These are phyloP conservation scores for Drosophila greeni DNA, from an alignment of 2,888 invertebrate species.

Conservation along the genomic window DNA sequence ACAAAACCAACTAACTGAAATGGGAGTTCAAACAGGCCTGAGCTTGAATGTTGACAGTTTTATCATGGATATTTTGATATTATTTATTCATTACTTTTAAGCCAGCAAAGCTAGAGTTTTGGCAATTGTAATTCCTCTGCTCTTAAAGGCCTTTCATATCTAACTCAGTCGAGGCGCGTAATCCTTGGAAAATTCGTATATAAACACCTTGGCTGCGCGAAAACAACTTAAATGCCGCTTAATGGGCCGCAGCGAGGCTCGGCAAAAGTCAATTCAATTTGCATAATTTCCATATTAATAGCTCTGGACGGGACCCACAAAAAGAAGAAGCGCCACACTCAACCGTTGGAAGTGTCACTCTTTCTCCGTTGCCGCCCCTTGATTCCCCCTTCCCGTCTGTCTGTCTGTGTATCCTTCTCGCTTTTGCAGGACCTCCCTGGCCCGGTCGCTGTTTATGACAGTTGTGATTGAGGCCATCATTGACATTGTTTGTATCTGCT, in stretches of 20 bases:
- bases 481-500: conserved; percentile 44
- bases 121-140: background rate
- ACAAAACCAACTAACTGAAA: background rate
- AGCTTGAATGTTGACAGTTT: background rate
- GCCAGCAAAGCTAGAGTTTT: background rate
- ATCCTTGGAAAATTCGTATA: conserved; percentile 16
- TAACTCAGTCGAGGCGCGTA: conserved; percentile 1
- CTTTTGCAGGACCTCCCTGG: conserved; percentile 9
- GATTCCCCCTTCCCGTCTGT: background rate
- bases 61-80: background rate
- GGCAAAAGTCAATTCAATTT: conserved; percentile 60
- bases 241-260: conserved; percentile 19
- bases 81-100: background rate
- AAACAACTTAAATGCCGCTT: conserved; percentile 39
- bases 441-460: conserved; percentile 61
- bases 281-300: conserved; percentile 57
- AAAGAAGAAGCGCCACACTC: conserved; percentile 21
- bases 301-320: conserved; percentile 38
- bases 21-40: no score
- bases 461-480: conserved; percentile 68
- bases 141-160: conserved; percentile 10
- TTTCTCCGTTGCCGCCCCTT: background rate
- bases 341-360: conserved; percentile 24
- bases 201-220: conserved; percentile 32
- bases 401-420: conserved; percentile 7